phyloP scores from a whole-genome alignment of 2,888 invertebrate species.

The Matsumyia berberina region DNA sequence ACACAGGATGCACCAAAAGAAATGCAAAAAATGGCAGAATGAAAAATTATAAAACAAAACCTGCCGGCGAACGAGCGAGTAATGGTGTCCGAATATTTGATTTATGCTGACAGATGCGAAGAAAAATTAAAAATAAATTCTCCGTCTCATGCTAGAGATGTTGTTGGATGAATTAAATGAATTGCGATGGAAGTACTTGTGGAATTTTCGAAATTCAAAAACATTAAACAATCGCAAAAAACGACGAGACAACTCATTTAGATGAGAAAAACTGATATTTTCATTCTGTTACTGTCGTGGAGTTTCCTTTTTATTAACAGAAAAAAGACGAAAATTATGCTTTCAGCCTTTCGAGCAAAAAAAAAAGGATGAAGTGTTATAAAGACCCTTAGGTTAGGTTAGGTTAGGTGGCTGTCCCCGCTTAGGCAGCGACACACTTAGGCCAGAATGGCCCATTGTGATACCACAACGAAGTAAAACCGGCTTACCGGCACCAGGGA shows the following conservation, averaged over 20 bases:
- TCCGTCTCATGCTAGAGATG: constrained; percentile 7
- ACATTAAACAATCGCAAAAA: not conserved
- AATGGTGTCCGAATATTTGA: constrained; percentile 73
- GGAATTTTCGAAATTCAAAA: constrained; percentile 9
- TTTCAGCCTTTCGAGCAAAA: too few relatives aligned
- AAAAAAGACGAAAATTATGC: too few relatives aligned
- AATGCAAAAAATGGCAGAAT: constrained; percentile 43
- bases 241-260: constrained; percentile 22
- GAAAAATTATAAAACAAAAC: constrained; percentile 54
- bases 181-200: constrained; percentile 12
- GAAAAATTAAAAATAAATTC: constrained; percentile 73
- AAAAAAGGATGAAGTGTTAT: too few relatives aligned
- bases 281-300: not conserved
- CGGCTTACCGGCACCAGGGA: too few relatives aligned
- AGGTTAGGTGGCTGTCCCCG: too few relatives aligned
- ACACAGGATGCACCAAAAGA: constrained; percentile 22
- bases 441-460: too few relatives aligned
- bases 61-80: constrained; percentile 23
- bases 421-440: too few relatives aligned
- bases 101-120: constrained; percentile 69
- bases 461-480: too few relatives aligned
- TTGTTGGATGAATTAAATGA: constrained; percentile 11
- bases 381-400: too few relatives aligned
- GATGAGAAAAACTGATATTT: constrained; percentile 16
- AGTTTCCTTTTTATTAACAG: too few relatives aligned